Base-by-base conservation (phyloP, 92 coral and sea anemone genomes). In the Zoanthus gigantus region DNA sequence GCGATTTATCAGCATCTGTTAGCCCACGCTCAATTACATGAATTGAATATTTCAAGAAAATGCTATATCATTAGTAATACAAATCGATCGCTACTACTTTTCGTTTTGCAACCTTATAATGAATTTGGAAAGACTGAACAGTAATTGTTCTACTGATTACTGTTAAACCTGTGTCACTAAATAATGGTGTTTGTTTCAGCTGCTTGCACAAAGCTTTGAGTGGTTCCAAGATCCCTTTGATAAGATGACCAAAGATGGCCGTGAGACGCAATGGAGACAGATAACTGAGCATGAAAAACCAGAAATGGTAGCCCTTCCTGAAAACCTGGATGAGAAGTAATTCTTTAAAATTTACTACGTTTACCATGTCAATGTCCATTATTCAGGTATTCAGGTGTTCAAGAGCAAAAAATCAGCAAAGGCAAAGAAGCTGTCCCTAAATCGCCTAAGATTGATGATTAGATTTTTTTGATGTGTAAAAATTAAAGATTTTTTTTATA, bases 211-310 rank as follows among this genome's bases (percentile, higher is more conserved):
- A 84, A 94, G 94, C 79, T 97, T 95, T 60, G 99, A 97, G 75
- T 97, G 99, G 99, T 97, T 97, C 76, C 99, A 97, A 71, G 99
- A 97, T 72, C 92, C 99, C 14, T 97, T 97, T 90, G 99, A 97
- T 47, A 97, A 97, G 89, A 95, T 97, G 99, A 80, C 96, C 7
- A 95, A 94, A 68, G 99, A 97, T 77, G 99, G 99, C 0, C 99
- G 99, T 32, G 99, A 97, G 79, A 97, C 98, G 8, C 99, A 97
- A 74, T 97, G 99, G 99, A 85, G 99, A 71, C 99, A 97, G 74
- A 92, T 97, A 77, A 95, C 96, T 9, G 99, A 97, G 76, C 99
- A 97, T 82, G 99, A 97, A 6, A 95, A 92, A 85, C 99, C 99
- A 45, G 99, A 97, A 68, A 85, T 97, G 83, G 99, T 97, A 45